Evolutionary conservation across 2,113 vertebrate species (phyloP).

Genomic region (Dromaius novaehollandiae): DNA sequence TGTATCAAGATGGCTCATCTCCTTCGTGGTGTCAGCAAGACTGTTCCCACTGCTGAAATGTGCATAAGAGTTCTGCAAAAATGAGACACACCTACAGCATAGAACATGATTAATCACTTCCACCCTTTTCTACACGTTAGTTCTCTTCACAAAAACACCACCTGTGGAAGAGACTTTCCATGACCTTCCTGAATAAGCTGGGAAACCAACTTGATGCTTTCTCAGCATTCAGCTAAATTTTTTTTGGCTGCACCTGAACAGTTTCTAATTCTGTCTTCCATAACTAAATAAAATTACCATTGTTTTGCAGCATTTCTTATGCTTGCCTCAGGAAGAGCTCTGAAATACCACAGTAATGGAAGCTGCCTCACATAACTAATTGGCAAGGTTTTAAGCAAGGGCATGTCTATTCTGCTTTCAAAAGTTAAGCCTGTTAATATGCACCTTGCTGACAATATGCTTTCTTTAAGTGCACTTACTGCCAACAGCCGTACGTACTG

Average conservation of each 20-base stretch:
- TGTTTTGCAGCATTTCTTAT: not conserved
- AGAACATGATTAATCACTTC: not conserved
- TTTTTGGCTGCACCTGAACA: not conserved
- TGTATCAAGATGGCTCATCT: not conserved
- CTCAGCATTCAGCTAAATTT: conserved; percentile 10
- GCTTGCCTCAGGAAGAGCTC: not conserved
- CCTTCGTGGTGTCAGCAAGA: accelerated
- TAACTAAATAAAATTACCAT: not conserved
- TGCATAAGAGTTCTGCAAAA: not conserved
- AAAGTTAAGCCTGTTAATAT: not conserved
- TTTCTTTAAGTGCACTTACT: not conserved
- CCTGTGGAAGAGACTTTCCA: not conserved
- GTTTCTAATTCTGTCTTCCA: not conserved
- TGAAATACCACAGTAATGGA: not conserved
- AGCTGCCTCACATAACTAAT: not conserved
- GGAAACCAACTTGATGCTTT: not conserved
- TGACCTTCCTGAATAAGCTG: not conserved
- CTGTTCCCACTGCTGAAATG: not conserved
- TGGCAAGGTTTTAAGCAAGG: not conserved
- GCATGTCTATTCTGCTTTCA: not conserved
- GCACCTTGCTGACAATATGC: not conserved
- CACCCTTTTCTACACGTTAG: not conserved
- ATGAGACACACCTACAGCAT: not conserved
- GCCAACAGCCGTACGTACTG: not conserved
- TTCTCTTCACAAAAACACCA: not conserved